These are phyloP conservation scores for Cerceris rybyensis DNA, from an alignment of 2,888 invertebrate species.

Conservation along the genomic window DNA sequence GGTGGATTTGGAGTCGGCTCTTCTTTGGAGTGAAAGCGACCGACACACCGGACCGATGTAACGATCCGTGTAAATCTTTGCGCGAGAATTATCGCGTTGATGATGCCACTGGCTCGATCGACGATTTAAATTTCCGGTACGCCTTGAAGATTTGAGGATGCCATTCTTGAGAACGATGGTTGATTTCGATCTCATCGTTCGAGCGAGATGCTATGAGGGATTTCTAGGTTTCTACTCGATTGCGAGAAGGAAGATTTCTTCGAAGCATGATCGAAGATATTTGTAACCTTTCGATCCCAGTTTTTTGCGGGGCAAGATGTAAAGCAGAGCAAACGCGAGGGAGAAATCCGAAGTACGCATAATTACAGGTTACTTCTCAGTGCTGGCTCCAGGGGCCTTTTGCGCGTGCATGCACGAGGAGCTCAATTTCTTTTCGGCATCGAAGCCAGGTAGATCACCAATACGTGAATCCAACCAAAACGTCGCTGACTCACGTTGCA, in stretches of 20 bases:
- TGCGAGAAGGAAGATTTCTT: no score
- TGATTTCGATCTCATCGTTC: no score
- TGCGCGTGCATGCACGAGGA: slow-evolving; percentile 56
- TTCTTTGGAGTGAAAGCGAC: slow-evolving; percentile 50
- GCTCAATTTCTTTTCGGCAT: slow-evolving; percentile 47
- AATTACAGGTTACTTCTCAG: slow-evolving; percentile 64
- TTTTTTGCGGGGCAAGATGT: slow-evolving; percentile 44
- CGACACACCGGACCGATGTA: slow-evolving; percentile 25
- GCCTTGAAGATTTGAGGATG: no score
- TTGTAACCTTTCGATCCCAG: slow-evolving; percentile 11
- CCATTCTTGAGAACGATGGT: no score
- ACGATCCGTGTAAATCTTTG: slow-evolving; percentile 37
- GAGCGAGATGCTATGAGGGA: no score
- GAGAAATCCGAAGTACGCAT: slow-evolving; percentile 60
- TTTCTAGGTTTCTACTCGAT: no score
- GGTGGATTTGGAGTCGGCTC: slow-evolving; percentile 33
- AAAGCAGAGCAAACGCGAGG: slow-evolving; percentile 48
- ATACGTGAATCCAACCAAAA: slow-evolving; percentile 45
- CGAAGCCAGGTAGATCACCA: slow-evolving; percentile 37
- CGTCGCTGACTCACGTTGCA: slow-evolving; percentile 26
- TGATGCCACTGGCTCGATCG: not conserved
- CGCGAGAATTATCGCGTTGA: slow-evolving; percentile 42
- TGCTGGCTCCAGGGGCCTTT: slow-evolving; percentile 48
- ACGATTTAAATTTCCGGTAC: no score
- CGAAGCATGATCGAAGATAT: slow-evolving; percentile 1